Percentiles rank a stretch among this genome's conserved stretches.
Conservation (phyloP, 2,113 vertebrate species). For the Prochilodus magdalenae region DNA sequence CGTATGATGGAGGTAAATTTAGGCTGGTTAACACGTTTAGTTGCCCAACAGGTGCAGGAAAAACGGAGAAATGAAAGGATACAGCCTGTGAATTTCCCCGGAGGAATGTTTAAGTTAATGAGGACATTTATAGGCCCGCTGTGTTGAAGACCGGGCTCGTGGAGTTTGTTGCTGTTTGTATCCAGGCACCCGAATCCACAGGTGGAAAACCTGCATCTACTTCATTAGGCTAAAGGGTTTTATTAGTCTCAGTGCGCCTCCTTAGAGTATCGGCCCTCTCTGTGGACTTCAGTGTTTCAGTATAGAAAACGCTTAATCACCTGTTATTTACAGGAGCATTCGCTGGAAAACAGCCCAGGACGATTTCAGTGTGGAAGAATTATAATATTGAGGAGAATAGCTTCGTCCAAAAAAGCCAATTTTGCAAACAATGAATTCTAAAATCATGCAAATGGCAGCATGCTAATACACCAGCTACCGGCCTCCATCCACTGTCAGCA, state of each 20-base stretch:
- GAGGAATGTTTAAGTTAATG: conserved; percentile 5
- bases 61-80: neutral
- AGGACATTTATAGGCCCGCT: conserved; percentile 21
- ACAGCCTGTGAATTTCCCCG: conserved; percentile 6
- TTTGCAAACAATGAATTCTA: neutral
- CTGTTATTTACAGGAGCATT: conserved; percentile 9
- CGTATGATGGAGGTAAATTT: too few species aligned
- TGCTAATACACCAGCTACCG: too few species aligned
- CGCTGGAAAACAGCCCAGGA: too few species aligned
- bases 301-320: conserved; percentile 30
- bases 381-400: too few species aligned
- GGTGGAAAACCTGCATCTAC: conserved; percentile 8
- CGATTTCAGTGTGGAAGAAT: too few species aligned
- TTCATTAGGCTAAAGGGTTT: conserved; percentile 43
- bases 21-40: neutral
- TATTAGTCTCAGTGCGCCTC: conserved; percentile 31
- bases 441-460: neutral
- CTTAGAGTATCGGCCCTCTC: conserved; percentile 18
- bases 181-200: conserved; percentile 48
- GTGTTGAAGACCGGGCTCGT: conserved; percentile 8
- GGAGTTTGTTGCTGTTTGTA: conserved; percentile 54
- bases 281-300: conserved; percentile 20
- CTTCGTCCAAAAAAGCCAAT: neutral
- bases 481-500: neutral
- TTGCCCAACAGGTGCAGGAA: neutral